Conservation (phyloP, 1,140 invertebrate species). For the Brachystomella parvula region DNA sequence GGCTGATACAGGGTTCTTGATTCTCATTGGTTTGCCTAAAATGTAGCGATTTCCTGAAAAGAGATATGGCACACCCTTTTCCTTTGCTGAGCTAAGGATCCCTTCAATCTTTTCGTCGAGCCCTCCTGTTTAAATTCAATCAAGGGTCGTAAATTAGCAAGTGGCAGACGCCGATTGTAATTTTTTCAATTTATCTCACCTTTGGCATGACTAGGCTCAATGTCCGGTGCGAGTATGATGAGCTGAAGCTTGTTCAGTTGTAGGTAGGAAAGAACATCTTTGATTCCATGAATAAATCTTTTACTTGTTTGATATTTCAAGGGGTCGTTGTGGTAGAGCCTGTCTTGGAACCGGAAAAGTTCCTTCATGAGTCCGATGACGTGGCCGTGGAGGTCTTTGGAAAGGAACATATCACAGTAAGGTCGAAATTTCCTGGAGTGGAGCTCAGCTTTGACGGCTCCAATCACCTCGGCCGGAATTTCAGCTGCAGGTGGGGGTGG, state of each 20-base stretch:
- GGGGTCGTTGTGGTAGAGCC: constrained; percentile 52
- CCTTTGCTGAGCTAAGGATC: constrained; percentile 18
- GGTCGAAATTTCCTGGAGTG: constrained; percentile 25
- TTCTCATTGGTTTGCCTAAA: constrained; percentile 27
- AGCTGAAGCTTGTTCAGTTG: constrained; percentile 51
- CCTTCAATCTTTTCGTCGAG: constrained; percentile 30
- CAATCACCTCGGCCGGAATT: neutral
- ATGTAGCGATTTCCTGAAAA: constrained; percentile 34
- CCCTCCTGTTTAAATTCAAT: constrained; percentile 25
- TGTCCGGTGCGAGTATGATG: constrained; percentile 53
- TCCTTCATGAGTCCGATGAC: constrained; percentile 47
- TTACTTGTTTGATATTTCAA: constrained; percentile 51
- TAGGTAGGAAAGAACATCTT: constrained; percentile 51
- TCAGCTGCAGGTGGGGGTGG: neutral
- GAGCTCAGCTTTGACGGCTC: neutral
- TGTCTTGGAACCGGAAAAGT: constrained; percentile 53
- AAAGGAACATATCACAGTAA: constrained; percentile 33
- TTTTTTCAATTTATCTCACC: constrained; percentile 14
- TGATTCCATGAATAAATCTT: constrained; percentile 52
- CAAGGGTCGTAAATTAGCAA: neutral
- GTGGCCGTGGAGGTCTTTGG: constrained; percentile 30
- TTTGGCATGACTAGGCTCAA: constrained; percentile 39
- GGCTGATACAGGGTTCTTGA: constrained; percentile 28
- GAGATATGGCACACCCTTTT: constrained; percentile 26
- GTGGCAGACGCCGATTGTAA: neutral